These are phyloP conservation scores for Agrochola lota DNA, from an alignment of 2,888 invertebrate species.

Conservation along the genomic window DNA sequence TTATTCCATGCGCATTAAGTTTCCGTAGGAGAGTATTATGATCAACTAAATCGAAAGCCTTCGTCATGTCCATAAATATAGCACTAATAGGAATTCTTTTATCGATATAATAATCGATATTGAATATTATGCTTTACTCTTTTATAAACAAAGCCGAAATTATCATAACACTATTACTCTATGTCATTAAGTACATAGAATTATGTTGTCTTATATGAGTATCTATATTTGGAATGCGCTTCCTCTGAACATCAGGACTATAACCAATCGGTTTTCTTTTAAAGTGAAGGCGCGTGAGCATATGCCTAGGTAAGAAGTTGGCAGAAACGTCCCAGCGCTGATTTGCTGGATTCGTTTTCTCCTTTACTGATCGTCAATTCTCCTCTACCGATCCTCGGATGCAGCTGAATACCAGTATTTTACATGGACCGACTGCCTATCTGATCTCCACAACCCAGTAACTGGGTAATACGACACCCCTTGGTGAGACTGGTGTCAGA, in stretches of 20 bases:
- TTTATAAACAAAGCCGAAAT: conserved; percentile 9
- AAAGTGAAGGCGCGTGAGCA: neutral
- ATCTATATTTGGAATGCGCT: neutral
- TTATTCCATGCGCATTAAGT: too few relatives aligned
- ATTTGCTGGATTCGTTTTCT: neutral
- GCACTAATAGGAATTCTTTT: too few relatives aligned
- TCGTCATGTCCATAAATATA: too few relatives aligned
- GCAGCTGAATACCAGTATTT: too few relatives aligned
- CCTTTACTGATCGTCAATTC: neutral
- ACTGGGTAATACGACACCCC: too few relatives aligned
- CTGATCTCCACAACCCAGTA: too few relatives aligned
- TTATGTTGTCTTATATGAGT: neutral
- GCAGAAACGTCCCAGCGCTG: neutral
- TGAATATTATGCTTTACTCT: conserved; percentile 2
- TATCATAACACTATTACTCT: conserved; percentile 42
- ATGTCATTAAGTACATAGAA: neutral
- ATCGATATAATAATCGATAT: conserved; percentile 27
- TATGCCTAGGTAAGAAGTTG: neutral
- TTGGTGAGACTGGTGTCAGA: too few relatives aligned
- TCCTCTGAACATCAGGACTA: neutral
- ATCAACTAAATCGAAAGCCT: too few relatives aligned
- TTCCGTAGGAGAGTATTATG: too few relatives aligned
- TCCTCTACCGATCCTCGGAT: neutral
- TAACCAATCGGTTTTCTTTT: neutral
- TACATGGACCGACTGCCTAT: too few relatives aligned